Evolutionary conservation across 64 coral and sea anemone genomes (phyloP).

Genomic region (Platygyra sinensis): DNA sequence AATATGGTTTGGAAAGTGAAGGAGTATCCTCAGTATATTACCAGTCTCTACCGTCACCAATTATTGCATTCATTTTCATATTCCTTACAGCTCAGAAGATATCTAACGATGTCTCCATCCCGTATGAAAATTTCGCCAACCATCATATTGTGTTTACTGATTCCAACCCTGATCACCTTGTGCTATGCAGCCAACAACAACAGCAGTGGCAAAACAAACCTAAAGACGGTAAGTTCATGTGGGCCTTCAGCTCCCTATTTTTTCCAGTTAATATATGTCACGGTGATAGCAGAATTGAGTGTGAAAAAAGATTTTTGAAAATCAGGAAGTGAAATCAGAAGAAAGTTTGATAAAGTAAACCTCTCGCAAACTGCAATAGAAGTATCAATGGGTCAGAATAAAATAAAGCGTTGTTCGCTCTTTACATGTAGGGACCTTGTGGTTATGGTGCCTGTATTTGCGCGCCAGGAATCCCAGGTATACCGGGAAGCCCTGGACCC

Average conservation of each 20-base stretch:
- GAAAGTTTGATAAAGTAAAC: too few relatives aligned
- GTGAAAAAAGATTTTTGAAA: too few relatives aligned
- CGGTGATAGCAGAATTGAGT: too few relatives aligned
- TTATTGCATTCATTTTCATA: background rate
- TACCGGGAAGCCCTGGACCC: conserved; percentile 1
- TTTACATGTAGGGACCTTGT: background rate
- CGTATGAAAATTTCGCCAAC: background rate
- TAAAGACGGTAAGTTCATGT: background rate
- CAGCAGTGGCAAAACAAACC: background rate
- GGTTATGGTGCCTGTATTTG: background rate
- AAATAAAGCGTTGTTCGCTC: background rate
- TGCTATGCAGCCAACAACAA: background rate
- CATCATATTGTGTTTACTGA: background rate
- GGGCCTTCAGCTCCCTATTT: background rate
- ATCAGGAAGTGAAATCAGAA: too few relatives aligned
- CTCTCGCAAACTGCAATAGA: background rate
- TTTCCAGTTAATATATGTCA: background rate
- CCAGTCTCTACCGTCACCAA: too few relatives aligned
- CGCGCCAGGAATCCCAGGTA: conserved; percentile 20
- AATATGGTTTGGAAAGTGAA: too few relatives aligned
- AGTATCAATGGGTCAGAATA: background rate
- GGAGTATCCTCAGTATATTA: too few relatives aligned
- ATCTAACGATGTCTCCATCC: background rate
- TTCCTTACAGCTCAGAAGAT: background rate
- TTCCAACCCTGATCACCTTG: background rate